Base-by-base conservation (phyloP, 2,888 invertebrate genomes). In the Tethea ocularis region DNA sequence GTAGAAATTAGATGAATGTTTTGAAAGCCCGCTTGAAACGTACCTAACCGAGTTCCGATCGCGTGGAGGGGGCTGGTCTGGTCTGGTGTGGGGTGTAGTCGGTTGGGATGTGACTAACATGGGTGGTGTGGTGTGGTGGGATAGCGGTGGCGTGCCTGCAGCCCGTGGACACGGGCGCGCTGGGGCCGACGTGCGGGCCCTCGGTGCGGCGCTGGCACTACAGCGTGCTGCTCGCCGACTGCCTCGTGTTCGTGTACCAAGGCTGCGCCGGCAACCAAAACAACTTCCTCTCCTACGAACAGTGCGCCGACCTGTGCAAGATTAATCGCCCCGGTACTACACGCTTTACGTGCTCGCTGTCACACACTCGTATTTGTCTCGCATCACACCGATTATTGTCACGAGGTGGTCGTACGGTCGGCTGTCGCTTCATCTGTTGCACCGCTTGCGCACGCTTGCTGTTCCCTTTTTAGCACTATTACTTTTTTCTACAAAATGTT, bases 251-350 rank as follows among this genome's bases (percentile, higher is more conserved):
- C 92, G 94, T 96, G 78, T 98, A 96, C 93, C 95, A 95, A 68
- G 98, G 98, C 89, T 98, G 98, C 89, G 96, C 95, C 66, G 98
- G 98, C 77, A 97, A 97, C 89, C 94, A 94, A 79, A 98, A 98
- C 94, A 96, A 96, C 93, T 98, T 97, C 95, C 94, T 91, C 83
- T 95, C 95, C 59, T 95, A 95, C 88, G 94, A 95, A 75, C 94
- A 95, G 77, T 97, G 97, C 88, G 88, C 94, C 58, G 57, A 56
- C 57, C 67, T 68, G 74, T 91, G 92, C 83, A 69, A 68, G 64
- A 58, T 68, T 52, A 56, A 20, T 8, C 26, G 57, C 59, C 38
- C 68, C 63, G 83, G 83, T 83, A 83, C 55, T 59, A 57, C 11
- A 33, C 20, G n/a, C 52, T 52, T 22, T 52, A 52, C n/a, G 33